These are phyloP conservation scores for Okapia johnstoni DNA, from an alignment of 2,113 vertebrate species.

Conservation along the genomic window DNA sequence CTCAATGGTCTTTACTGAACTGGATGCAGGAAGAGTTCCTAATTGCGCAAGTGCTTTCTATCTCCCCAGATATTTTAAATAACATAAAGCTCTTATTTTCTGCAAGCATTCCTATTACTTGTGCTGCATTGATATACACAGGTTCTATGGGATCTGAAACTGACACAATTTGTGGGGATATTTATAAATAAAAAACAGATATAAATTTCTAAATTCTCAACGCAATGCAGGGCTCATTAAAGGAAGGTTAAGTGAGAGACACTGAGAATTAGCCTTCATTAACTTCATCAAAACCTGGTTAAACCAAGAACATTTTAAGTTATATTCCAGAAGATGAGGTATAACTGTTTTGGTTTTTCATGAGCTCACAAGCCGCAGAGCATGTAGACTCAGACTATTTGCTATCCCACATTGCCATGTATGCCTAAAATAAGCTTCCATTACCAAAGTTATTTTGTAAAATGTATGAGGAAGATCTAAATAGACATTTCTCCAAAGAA, in stretches of 20 bases:
- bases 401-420: not conserved
- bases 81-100: not conserved
- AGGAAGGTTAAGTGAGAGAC: not conserved
- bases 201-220: not conserved
- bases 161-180: not conserved
- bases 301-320: not conserved
- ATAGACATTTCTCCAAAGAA: not conserved
- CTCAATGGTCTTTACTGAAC: not conserved
- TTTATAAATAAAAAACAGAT: not conserved
- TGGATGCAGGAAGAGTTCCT: not conserved
- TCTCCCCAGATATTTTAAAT: not conserved
- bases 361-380: not conserved
- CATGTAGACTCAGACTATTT: not conserved
- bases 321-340: not conserved
- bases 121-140: not conserved
- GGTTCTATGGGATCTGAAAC: not conserved
- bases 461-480: not conserved
- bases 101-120: not conserved
- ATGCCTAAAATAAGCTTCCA: not conserved
- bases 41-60: not conserved
- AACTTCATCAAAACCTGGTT: not conserved
- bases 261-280: not conserved
- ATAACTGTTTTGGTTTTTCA: not conserved
- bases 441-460: not conserved
- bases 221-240: not conserved